A percentile compares a stretch with the other conserved stretches of the same genome.
Conservation (phyloP, 1,140 invertebrate genomes). For the Nasonia longicornis region DNA sequence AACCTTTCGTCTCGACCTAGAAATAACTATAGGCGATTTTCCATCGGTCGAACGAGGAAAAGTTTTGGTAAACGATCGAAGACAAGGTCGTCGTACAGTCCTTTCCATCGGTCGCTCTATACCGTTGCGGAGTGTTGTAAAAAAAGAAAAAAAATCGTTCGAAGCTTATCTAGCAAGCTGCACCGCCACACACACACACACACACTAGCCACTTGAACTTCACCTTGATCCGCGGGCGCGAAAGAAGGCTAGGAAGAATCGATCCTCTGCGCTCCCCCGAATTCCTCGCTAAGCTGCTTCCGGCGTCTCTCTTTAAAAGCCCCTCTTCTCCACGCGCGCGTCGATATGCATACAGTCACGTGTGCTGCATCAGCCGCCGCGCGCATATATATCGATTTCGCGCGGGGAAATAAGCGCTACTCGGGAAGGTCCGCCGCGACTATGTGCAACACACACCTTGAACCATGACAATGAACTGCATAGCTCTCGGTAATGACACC, state of each 20-base stretch:
- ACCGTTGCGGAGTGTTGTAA: too few relatives aligned
- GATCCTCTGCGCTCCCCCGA: background rate
- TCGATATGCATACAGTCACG: background rate
- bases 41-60: background rate
- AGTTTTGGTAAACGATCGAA: background rate
- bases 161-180: background rate
- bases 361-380: background rate
- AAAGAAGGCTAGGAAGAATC: constrained; percentile 16
- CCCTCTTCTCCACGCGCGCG: background rate
- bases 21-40: background rate
- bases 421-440: constrained; percentile 27
- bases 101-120: background rate
- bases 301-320: background rate
- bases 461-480: constrained; percentile 55
- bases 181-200: background rate
- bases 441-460: constrained; percentile 46
- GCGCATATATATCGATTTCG: constrained; percentile 24
- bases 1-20: background rate
- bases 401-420: background rate
- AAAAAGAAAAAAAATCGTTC: background rate
- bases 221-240: constrained; percentile 1
- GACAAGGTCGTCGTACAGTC: background rate
- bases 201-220: constrained; percentile 18
- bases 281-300: background rate
- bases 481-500: constrained; percentile 49